These are phyloP conservation scores for Athalia rosae DNA, from an alignment of 2,888 invertebrate genomes.

Conservation along the genomic window DNA sequence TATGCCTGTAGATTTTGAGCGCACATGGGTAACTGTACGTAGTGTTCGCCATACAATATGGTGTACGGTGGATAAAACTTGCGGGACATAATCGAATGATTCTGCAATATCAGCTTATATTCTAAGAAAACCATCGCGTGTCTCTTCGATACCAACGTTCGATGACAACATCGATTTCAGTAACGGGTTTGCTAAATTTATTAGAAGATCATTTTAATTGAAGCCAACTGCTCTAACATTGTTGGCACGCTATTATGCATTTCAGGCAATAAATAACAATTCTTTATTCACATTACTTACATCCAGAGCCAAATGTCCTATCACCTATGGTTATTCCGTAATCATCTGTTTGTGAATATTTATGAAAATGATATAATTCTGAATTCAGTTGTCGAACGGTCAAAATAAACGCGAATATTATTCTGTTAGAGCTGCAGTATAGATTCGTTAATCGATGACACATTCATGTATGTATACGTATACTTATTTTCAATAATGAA, in stretches of 20 bases:
- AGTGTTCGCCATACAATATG: no score
- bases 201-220: conserved; percentile 18
- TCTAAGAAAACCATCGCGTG: conserved; percentile 12
- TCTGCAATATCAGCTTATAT: conserved; percentile 27
- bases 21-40: neutral
- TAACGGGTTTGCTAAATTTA: conserved; percentile 22
- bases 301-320: no score
- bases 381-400: neutral
- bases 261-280: neutral
- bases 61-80: no score
- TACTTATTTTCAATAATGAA: conserved; percentile 12
- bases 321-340: neutral
- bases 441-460: conserved; percentile 8
- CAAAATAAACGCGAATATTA: neutral
- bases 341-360: no score
- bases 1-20: neutral
- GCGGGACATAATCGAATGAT: neutral
- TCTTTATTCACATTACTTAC: neutral
- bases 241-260: neutral
- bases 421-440: neutral
- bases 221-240: conserved; percentile 6
- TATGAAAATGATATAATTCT: no score
- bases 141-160: conserved; percentile 19
- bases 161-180: conserved; percentile 36
- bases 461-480: no score